phyloP scores from a whole-genome alignment of 2,888 invertebrate genomes.

The Melanophora roralis region DNA sequence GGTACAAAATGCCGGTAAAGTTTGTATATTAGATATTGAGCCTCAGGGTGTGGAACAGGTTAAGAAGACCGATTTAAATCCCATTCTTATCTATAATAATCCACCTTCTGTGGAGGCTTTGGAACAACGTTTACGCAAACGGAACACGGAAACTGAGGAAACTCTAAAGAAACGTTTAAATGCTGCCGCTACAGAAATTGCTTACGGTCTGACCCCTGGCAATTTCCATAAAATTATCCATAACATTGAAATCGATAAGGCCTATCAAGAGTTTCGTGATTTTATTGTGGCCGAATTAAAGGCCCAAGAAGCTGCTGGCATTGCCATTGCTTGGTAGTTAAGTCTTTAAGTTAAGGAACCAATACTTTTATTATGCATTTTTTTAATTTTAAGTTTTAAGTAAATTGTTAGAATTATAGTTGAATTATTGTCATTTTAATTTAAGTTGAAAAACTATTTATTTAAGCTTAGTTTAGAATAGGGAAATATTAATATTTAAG shows the following conservation, averaged over 20 bases:
- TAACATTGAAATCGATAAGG: slow-evolving; percentile 89
- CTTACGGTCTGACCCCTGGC: slow-evolving; percentile 84
- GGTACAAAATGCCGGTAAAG: slow-evolving; percentile 87
- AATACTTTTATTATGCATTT: slow-evolving; percentile 10
- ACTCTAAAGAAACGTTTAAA: slow-evolving; percentile 86
- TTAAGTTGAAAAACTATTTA: too few species aligned
- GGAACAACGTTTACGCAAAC: slow-evolving; percentile 83
- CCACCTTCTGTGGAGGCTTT: slow-evolving; percentile 92
- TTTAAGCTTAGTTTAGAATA: too few species aligned
- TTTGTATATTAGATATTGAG: slow-evolving; percentile 96
- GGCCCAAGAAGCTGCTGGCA: slow-evolving; percentile 79
- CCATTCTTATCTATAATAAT: slow-evolving; percentile 91
- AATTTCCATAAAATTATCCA: slow-evolving; percentile 90
- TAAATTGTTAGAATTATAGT: too few species aligned
- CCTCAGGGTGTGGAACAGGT: slow-evolving; percentile 95
- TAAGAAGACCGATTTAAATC: slow-evolving; percentile 87
- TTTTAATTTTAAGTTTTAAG: background rate
- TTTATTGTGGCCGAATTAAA: slow-evolving; percentile 83
- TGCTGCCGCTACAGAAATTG: slow-evolving; percentile 88
- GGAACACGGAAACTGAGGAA: slow-evolving; percentile 95
- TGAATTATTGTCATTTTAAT: too few species aligned
- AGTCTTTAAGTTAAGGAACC: background rate
- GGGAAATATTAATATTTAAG: too few species aligned
- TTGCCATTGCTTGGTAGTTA: slow-evolving; percentile 65
- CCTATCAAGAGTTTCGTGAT: slow-evolving; percentile 85